Evolutionary conservation across 2,797 vertebrate species (phyloP), one percentile per base, ranked within the genome.

Genomic region (Gastrophryne carolinensis): DNA sequence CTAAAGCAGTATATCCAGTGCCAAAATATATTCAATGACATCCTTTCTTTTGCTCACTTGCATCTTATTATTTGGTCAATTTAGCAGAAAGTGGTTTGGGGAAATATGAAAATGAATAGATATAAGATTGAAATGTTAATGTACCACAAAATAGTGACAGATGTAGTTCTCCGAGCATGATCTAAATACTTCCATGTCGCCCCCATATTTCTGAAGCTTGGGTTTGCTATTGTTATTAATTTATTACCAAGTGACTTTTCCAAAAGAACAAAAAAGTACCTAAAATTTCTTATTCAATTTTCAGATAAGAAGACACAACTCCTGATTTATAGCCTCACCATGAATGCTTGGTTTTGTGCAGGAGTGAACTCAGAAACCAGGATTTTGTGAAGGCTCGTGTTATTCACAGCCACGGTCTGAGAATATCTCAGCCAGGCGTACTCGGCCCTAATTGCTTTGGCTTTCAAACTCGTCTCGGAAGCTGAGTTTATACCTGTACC

Each of bases 111-210:
- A 88, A 89, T 86, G 61, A 89, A 89, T 89, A 87, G 86, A 79
- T 79, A 86, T 89, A 89, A 90, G 90, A 89, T 87, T 90, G 86
- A 89, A 89, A 84, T 72, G 84, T 88, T 90, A 91, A 91, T 89
- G 87, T 85, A 85, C 82, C 85, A 86, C 84, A 85, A 80, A 87
- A 86, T 86, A 83, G 80, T 89, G 88, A 88, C 85, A 87, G 85
- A 87, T 88, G 82, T 84, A 89, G 87, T 85, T 82, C 81, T 79
- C 86, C 80, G 81, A 86, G 86, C 80, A 88, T 79, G 80, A 84
- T 84, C 89, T 87, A 88, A 86, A 82, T 86, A 85, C 81, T 87
- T 87, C 82, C 82, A 79, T 88, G 80, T 83, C 80, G 82, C 84
- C n/a, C 81, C 84, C 85, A 81, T 64, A 86, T 82, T 85, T 85